Evolutionary conservation across 2,113 vertebrate genomes (phyloP).

Genomic region (Athene noctua): DNA sequence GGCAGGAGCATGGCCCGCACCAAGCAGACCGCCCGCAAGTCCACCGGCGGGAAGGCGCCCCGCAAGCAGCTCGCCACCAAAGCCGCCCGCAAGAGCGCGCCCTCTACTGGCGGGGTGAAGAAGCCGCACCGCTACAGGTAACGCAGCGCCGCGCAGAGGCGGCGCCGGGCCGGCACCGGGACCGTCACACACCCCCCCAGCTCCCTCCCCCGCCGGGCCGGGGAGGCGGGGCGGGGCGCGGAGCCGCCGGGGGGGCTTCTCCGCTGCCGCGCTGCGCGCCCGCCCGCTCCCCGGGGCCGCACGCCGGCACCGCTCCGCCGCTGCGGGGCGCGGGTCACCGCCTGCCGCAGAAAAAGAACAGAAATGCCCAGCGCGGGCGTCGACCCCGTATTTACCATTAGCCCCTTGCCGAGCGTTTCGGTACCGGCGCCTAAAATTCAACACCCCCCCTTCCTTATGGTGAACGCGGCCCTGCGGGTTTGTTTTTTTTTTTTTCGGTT

Average conservation of each 20-base stretch:
- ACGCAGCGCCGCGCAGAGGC: conserved; percentile 79
- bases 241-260: background rate
- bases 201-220: no score
- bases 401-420: background rate
- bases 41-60: conserved; percentile 89
- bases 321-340: no score
- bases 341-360: background rate
- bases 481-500: background rate
- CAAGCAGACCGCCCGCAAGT: conserved; percentile 90
- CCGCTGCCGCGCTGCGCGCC: background rate
- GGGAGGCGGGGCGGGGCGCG: background rate
- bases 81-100: conserved; percentile 88
- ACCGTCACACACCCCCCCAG: background rate
- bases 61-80: conserved; percentile 90
- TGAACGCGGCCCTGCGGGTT: background rate
- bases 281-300: background rate
- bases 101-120: conserved; percentile 89
- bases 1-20: conserved; percentile 84
- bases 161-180: background rate
- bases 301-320: background rate
- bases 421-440: background rate
- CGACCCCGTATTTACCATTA: background rate
- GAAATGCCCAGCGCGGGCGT: background rate
- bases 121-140: conserved; percentile 91
- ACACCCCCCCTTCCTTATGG: no score